phyloP scores from a whole-genome alignment of 1,140 invertebrate species.

The Ceratina australensis region DNA sequence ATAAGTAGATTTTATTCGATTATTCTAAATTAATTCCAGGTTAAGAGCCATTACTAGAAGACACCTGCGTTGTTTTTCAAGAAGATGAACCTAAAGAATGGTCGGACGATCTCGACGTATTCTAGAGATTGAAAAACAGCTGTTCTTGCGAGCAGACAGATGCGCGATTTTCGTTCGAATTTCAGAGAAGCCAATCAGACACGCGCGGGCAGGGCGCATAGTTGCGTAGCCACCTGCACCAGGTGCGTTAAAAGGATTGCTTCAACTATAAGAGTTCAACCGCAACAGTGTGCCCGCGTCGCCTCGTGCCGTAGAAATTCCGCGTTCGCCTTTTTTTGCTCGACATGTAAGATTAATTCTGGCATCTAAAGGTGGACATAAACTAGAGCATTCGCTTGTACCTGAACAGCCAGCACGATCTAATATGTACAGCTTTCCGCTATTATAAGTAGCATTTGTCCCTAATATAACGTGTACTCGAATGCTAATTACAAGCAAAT shows the following conservation, averaged over 20 bases:
- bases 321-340: neutral
- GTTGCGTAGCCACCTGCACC: conserved; percentile 42
- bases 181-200: conserved; percentile 39
- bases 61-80: too few species aligned
- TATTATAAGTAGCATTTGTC: too few species aligned
- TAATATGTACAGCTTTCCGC: too few species aligned
- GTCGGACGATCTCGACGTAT: neutral
- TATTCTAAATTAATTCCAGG: too few species aligned
- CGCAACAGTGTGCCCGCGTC: conserved; percentile 1
- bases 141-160: conserved; percentile 3
- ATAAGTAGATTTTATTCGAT: too few species aligned
- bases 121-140: neutral
- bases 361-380: too few species aligned
- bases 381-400: too few species aligned
- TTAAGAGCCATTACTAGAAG: too few species aligned
- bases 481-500: too few species aligned
- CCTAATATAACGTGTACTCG: too few species aligned
- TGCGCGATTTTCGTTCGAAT: conserved; percentile 44
- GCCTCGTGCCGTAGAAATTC: conserved; percentile 36
- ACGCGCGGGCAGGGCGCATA: conserved; percentile 2
- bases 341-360: neutral
- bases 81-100: too few species aligned
- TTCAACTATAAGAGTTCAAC: conserved; percentile 6
- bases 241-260: conserved; percentile 36
- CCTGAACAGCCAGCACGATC: too few species aligned